Evolutionary conservation across 1,140 invertebrate species (phyloP).

Genomic region (Zaprionus ornatus): DNA sequence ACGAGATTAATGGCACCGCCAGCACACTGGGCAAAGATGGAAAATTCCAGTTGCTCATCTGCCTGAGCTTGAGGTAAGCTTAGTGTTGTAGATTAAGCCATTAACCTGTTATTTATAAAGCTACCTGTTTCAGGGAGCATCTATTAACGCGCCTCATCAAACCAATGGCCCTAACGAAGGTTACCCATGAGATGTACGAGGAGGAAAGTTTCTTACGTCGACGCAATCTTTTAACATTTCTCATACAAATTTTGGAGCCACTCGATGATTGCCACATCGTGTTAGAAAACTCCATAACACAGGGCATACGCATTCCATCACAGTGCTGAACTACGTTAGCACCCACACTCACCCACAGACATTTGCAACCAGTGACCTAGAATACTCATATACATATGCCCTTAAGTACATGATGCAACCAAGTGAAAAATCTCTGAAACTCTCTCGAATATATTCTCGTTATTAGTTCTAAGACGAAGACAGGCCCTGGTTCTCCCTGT

Average conservation of each 20-base stretch:
- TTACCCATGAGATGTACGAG: constrained; percentile 97
- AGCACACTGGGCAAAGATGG: constrained; percentile 98
- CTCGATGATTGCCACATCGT: constrained; percentile 96
- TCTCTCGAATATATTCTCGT: constrained; percentile 65
- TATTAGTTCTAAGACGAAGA: constrained; percentile 58
- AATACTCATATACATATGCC: constrained; percentile 74
- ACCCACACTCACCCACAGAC: constrained; percentile 56
- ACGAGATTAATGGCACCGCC: constrained; percentile 93
- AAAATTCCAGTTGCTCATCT: constrained; percentile 98
- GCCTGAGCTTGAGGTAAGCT: constrained; percentile 88
- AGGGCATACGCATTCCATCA: constrained; percentile 94
- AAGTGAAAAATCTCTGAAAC: constrained; percentile 55
- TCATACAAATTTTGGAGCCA: constrained; percentile 95
- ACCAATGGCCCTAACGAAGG: constrained; percentile 92
- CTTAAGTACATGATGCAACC: constrained; percentile 31
- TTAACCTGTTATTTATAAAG: neutral
- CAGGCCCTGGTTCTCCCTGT: constrained; percentile 27
- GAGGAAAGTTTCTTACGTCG: constrained; percentile 97
- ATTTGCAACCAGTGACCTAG: constrained; percentile 78
- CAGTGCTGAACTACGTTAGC: constrained; percentile 70
- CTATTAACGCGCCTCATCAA: constrained; percentile 94
- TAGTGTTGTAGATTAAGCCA: neutral
- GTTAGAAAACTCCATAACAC: constrained; percentile 96
- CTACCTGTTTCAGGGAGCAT: constrained; percentile 91
- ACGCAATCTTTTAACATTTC: constrained; percentile 92